Evolutionary conservation across 1,140 invertebrate genomes (phyloP), one percentile per base, ranked within the genome.

Genomic region (Ceratosolen fusciceps): DNA sequence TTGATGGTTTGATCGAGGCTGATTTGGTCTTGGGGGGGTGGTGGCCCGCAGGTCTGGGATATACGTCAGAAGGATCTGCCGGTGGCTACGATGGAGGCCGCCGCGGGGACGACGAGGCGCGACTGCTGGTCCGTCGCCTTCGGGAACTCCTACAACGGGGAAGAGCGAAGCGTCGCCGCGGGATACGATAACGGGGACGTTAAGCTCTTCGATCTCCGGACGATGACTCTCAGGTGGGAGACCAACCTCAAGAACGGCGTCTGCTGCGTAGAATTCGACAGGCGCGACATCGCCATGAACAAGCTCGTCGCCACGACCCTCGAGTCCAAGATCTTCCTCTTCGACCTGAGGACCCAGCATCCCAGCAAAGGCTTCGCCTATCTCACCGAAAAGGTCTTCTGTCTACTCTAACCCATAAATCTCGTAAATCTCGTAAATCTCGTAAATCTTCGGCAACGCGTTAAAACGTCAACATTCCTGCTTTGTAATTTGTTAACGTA

Each of bases 181-280:
- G 98, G 98, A 5, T 99, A 98, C 88, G 98, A 99, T 86, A 99
- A 99, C 91, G 98, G 98, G 0, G 98, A 99, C 88, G 89, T 99
- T 0, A 99, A 99, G 91, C 93, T 99, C 88, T 99, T 98, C 89
- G 97, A 99, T 91, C 90, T 99, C n/a, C 92, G 93, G 82, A 93
- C 92, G 19, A 96, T 98, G 94, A 91, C 92, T 8, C 85, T 98
- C 0, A 90, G 93, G 83, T 99, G 97, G 97, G 97, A 98, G 87
- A 95, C 94, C 43, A 98, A 98, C 89, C 87, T 98, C 2, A 97
- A 96, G 87, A 98, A 98, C 93, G 98, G 98, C 79, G 95, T 98
- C 10, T 98, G 97, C 85, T 92, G 92, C 73, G 65, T 97, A 19
- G 96, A 99, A 89, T 99, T 99, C 91, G 98, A 99, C 89, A 91